Evolutionary conservation across 2,888 invertebrate genomes (phyloP).

Genomic region (Choristoneura rosaceana): DNA sequence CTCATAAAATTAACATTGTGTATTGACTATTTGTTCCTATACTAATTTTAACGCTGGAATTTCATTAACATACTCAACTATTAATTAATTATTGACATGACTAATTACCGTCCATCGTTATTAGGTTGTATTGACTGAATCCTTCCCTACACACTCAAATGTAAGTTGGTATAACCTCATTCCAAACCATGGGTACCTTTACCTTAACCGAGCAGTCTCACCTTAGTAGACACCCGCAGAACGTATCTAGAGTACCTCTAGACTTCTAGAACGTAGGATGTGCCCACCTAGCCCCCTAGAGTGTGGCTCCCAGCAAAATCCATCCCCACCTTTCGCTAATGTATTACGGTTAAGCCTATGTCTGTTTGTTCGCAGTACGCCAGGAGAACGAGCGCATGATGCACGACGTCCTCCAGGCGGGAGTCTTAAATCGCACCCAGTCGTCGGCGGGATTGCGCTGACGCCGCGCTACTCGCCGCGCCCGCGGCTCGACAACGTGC

Average conservation of each 20-base stretch:
- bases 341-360: conserved; percentile 68
- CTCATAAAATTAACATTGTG: background rate
- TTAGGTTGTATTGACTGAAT: background rate
- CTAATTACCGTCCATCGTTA: background rate
- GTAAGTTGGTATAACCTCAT: conserved; percentile 8
- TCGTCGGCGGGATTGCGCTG: conserved; percentile 83
- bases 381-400: conserved; percentile 95
- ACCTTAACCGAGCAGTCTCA: conserved; percentile 18
- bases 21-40: conserved; percentile 1
- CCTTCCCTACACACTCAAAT: background rate
- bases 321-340: conserved; percentile 45
- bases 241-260: conserved; percentile 12
- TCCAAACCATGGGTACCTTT: background rate
- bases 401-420: conserved; percentile 90
- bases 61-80: conserved; percentile 23
- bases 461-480: conserved; percentile 84
- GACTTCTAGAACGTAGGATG: conserved; percentile 25
- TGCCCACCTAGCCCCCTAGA: conserved; percentile 23
- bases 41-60: conserved; percentile 35
- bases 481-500: conserved; percentile 76
- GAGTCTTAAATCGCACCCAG: conserved; percentile 85
- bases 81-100: conserved; percentile 20
- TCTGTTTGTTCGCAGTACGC: conserved; percentile 89
- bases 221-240: conserved; percentile 29
- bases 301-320: conserved; percentile 55